phyloP scores from a whole-genome alignment of 2,797 vertebrate genomes.

The Etheostoma perlongum region DNA sequence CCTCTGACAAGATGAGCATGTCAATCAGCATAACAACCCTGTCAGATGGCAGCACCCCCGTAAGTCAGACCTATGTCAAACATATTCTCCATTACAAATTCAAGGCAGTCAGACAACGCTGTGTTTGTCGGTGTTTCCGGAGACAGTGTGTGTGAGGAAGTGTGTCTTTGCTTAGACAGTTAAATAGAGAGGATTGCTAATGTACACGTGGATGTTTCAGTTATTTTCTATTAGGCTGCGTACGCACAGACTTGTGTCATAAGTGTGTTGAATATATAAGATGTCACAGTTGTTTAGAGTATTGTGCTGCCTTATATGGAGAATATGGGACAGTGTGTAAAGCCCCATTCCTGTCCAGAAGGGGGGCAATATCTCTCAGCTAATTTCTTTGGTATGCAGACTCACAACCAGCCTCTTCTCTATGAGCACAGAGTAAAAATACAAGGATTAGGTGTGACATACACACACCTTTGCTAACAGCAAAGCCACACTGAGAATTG shows the following conservation, averaged over 20 bases:
- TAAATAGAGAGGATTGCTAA: not conserved
- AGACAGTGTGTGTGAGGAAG: not conserved
- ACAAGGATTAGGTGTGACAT: constrained; percentile 37
- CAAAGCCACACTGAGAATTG: constrained; percentile 27
- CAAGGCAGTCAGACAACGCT: not conserved
- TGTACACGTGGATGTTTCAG: not conserved
- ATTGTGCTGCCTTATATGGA: not conserved
- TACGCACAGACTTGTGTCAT: not conserved
- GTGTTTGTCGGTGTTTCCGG: constrained; percentile 1
- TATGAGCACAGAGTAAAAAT: constrained; percentile 53
- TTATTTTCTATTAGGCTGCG: not conserved
- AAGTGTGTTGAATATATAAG: not conserved
- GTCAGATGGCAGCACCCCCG: constrained; percentile 93
- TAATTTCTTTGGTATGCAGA: constrained; percentile 38
- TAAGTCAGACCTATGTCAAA: constrained; percentile 81
- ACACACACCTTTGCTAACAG: constrained; percentile 26
- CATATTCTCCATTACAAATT: constrained; percentile 1
- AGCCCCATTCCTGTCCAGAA: constrained; percentile 54
- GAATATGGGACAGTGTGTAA: not conserved
- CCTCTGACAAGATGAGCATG: constrained; percentile 93
- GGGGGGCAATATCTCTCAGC: constrained; percentile 58
- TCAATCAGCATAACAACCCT: constrained; percentile 96
- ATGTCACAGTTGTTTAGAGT: not conserved
- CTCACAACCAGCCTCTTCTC: constrained; percentile 20
- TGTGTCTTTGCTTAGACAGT: not conserved